Evolutionary conservation across 2,888 invertebrate genomes (phyloP), one percentile per base, ranked within the genome.

Genomic region (Brenthis hecate): DNA sequence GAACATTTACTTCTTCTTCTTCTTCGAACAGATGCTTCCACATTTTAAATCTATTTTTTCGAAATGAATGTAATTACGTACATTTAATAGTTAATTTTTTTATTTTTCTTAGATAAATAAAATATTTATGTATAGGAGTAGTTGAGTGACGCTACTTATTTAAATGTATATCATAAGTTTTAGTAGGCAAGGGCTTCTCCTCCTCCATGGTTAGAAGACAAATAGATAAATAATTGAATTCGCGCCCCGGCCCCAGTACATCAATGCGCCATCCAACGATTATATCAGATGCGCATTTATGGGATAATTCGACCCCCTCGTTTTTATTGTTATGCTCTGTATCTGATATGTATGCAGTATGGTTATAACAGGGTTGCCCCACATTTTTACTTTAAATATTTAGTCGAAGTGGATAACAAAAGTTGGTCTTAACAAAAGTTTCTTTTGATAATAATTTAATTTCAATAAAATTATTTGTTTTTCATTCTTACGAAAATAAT

Each of bases 251-350:
- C 72, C 74, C 74, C 76, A 70, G 70, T 71, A 68, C 72, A 74
- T 74, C 74, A 73, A 76, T 74, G 73, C 71, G 67, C 72, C 69
- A 78, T 77, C 74, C 72, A 75, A 80, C 83, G 83, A 81, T 80
- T 77, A 82, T 84, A 85, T 86, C 87, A 85, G 85, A 85, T 85
- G 86, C 76, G 79, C 77, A 75, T 84, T 86, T 86, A 85, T 80
- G 79, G 75, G 80, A 85, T 90, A 88, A 90, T 85, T 88, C 82
- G 84, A 89, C 83, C 85, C 85, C 85, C 80, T 78, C 68, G 79
- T 85, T 68, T 86, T 86, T 87, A 87, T 85, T 86, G 86, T 84
- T 76, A 76, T 55, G 56, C 54, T 48, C 65, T 66, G 72, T 50
- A 66, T 67, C 60, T 60, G 60, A 66, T 67, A 47, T 67, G 61